These are phyloP conservation scores for Argyrosomus japonicus DNA, from an alignment of 2,113 vertebrate species.

Conservation along the genomic window DNA sequence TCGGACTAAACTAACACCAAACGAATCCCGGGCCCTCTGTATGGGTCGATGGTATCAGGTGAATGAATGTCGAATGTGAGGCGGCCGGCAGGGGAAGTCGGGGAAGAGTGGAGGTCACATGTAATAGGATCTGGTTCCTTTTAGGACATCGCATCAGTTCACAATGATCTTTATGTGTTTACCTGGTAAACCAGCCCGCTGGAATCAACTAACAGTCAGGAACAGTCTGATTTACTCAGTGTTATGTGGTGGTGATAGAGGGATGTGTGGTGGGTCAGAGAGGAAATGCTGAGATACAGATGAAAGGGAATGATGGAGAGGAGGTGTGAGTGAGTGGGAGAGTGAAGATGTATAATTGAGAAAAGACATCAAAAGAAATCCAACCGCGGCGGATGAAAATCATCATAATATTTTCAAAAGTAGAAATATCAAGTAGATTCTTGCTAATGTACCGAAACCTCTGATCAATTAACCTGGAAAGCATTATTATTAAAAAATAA, in stretches of 20 bases:
- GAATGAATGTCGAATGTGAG: slow-evolving; percentile 47
- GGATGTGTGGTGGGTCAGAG: slow-evolving; percentile 37
- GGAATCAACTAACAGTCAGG: slow-evolving; percentile 3
- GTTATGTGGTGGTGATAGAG: slow-evolving; percentile 26
- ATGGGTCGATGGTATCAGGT: slow-evolving; percentile 45
- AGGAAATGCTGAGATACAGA: slow-evolving; percentile 45
- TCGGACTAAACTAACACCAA: slow-evolving; percentile 70
- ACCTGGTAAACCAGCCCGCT: slow-evolving; percentile 11
- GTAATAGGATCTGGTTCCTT: slow-evolving; percentile 44
- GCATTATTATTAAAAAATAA: background rate
- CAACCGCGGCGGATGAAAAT: slow-evolving; percentile 38
- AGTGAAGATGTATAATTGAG: slow-evolving; percentile 56
- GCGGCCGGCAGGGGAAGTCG: background rate
- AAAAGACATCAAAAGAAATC: slow-evolving; percentile 56
- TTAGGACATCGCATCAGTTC: slow-evolving; percentile 1
- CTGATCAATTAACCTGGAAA: background rate
- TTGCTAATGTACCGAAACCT: slow-evolving; percentile 9
- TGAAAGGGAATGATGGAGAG: slow-evolving; percentile 52
- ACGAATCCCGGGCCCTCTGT: slow-evolving; percentile 51
- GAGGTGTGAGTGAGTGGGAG: slow-evolving; percentile 59
- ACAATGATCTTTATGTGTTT: slow-evolving; percentile 31
- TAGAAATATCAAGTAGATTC: slow-evolving; percentile 23
- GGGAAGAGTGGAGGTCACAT: slow-evolving; percentile 45
- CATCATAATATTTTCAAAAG: slow-evolving; percentile 31
- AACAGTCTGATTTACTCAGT: slow-evolving; percentile 36